Evolutionary conservation across 2,888 invertebrate genomes (phyloP).

Genomic region (Antitype chi): DNA sequence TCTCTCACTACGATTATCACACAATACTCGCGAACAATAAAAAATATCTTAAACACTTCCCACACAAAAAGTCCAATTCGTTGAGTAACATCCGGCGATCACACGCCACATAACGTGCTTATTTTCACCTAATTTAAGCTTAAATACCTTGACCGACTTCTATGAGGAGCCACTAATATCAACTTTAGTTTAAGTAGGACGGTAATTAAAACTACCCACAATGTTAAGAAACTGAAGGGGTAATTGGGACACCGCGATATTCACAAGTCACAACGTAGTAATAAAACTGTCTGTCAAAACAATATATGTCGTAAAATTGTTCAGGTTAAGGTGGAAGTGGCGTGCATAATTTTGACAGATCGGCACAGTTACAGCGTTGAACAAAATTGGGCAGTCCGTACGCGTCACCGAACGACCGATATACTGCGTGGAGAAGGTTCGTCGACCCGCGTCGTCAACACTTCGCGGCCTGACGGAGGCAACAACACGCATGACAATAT

Average conservation of each 20-base stretch:
- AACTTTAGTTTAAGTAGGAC: constrained; percentile 65
- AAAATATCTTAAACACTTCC: constrained; percentile 80
- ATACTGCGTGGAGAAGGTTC: constrained; percentile 79
- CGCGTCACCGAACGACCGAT: constrained; percentile 77
- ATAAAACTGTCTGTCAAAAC: constrained; percentile 49
- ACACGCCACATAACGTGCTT: constrained; percentile 74
- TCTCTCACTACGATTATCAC: constrained; percentile 83
- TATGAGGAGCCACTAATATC: constrained; percentile 67
- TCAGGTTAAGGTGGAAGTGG: constrained; percentile 63
- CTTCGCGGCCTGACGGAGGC: constrained; percentile 73
- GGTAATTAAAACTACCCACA: constrained; percentile 73
- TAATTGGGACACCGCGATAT: constrained; percentile 58
- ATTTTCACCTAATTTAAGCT: constrained; percentile 79
- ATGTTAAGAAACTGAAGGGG: constrained; percentile 52
- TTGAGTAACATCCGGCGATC: constrained; percentile 77
- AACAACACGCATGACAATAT: constrained; percentile 79
- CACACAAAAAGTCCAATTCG: constrained; percentile 77
- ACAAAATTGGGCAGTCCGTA: constrained; percentile 77
- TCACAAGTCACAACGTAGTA: constrained; percentile 43
- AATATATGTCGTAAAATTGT: constrained; percentile 63
- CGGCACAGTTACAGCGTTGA: constrained; percentile 70
- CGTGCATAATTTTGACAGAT: constrained; percentile 72
- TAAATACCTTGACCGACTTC: constrained; percentile 81
- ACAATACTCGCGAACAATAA: constrained; percentile 76
- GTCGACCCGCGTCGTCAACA: constrained; percentile 78